phyloP scores from a whole-genome alignment of 2,113 vertebrate genomes.

The Tyrannus savana region DNA sequence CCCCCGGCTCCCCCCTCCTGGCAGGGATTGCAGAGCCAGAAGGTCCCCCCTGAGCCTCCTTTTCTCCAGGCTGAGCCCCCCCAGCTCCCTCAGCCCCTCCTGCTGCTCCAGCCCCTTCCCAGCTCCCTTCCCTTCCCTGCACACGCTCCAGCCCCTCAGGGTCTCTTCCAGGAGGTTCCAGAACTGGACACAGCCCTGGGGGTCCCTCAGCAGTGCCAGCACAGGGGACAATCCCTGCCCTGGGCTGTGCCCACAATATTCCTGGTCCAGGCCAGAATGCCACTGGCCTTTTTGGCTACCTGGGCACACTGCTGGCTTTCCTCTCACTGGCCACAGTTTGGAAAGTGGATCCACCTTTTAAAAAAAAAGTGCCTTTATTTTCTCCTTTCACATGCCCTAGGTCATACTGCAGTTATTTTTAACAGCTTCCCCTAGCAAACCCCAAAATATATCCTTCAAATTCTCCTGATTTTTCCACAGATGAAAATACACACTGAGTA shows the following conservation, averaged over 20 bases:
- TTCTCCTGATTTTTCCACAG: neutral
- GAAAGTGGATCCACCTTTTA: neutral
- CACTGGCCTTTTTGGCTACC: rapidly evolving
- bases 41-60: neutral
- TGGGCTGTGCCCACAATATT: neutral
- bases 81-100: neutral
- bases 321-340: neutral
- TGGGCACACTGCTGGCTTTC: neutral
- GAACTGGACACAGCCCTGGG: no score
- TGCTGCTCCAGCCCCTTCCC: no score
- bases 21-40: neutral
- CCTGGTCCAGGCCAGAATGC: rapidly evolving
- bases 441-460: neutral
- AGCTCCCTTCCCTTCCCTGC: no score
- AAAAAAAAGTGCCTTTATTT: neutral
- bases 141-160: no score
- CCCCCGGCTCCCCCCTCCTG: neutral
- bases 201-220: neutral
- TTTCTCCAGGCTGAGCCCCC: neutral
- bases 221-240: neutral
- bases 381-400: neutral
- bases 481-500: neutral
- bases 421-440: neutral
- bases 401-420: neutral
- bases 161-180: no score